Base-by-base conservation (phyloP, 2,888 invertebrate species). In the Andrena trimmerana region DNA sequence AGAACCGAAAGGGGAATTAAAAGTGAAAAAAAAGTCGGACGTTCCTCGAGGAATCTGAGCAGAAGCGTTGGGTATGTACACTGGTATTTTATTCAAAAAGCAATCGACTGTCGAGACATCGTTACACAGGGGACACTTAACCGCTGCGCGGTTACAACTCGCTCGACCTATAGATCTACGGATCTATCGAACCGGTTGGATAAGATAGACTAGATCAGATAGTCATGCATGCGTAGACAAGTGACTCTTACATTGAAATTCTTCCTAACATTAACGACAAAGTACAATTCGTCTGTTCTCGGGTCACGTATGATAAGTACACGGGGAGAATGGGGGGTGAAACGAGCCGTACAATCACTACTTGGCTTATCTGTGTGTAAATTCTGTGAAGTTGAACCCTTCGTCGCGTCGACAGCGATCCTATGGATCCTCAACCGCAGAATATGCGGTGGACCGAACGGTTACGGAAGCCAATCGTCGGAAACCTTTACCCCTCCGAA, bases 81-180 rank as follows among this genome's bases (percentile, higher is more conserved):
- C 89, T 90, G 87, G 86, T 91, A 88, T 92, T 91, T 57, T 92
- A 91, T 91, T 92, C 86, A 89, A 88, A 92, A 92, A 90, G 89
- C 89, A 87, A 87, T 90, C 81, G 87, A 84, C 85, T 89, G 89
- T 87, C 86, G 89, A 90, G 57, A 91, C 91, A 91, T 91, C 86
- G 87, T 91, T 90, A 91, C 90, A 92, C 90, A 89, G 90, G 79
- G 57, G 83, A 91, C 91, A 91, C 86, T 90, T 91, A 91, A 84
- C 86, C 88, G 79, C 83, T 85, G 83, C 86, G 85, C 77, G 66
- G 70, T 57, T 85, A 86, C 74, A 83, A 81, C 72, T 85, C 85
- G 83, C 86, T 85, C 86, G 81, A 81, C 71, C 89, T 83, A 89
- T 79, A 78, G 84, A 86, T 86, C 81, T 86, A 86, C 86, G 69